Evolutionary conservation across 2,113 vertebrate species (phyloP).

Genomic region (Corvus moneduloides): DNA sequence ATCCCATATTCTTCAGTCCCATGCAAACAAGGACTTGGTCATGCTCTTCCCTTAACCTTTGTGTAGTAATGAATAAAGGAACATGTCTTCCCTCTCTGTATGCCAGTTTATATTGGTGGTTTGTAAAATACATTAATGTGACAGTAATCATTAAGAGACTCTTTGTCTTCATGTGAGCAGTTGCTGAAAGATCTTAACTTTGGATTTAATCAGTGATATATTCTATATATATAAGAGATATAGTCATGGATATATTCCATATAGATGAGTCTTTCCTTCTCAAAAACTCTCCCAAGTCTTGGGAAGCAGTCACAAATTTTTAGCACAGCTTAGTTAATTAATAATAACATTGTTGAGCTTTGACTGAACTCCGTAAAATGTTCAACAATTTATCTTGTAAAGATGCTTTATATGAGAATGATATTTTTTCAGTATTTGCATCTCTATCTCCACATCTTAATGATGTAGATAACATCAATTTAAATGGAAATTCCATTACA

Average conservation of each 20-base stretch:
- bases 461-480: not conserved
- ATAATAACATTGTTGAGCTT: not conserved
- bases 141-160: not conserved
- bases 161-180: not conserved
- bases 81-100: not conserved
- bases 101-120: not conserved
- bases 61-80: constrained; percentile 14
- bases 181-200: not conserved
- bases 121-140: not conserved
- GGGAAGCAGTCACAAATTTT: not conserved
- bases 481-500: not conserved
- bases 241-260: not conserved
- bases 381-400: not conserved
- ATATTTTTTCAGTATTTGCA: not conserved
- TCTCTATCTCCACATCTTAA: not conserved
- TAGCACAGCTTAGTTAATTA: not conserved
- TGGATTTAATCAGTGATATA: not conserved
- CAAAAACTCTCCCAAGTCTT: not conserved
- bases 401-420: not conserved
- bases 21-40: not conserved
- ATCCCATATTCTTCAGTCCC: not conserved
- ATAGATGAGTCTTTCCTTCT: not conserved
- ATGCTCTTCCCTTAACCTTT: constrained; percentile 32
- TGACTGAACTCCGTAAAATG: not conserved
- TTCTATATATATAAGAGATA: not conserved